Conservation (phyloP, 2,113 vertebrate species). For the Setophaga kirtlandii region DNA sequence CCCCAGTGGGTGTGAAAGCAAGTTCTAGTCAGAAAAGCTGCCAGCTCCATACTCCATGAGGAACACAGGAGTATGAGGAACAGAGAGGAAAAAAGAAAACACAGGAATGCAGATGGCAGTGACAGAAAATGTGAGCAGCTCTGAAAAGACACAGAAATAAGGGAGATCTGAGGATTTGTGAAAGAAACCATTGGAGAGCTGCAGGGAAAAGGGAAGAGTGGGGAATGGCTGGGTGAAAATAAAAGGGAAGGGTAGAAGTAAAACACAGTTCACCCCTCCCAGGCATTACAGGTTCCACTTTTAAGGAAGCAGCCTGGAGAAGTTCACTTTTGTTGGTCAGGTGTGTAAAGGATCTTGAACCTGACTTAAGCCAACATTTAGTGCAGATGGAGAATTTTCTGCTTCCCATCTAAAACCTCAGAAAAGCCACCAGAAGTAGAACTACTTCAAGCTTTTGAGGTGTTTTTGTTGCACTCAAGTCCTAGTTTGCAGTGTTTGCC, state of each 20-base stretch:
- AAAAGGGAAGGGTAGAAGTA: neutral
- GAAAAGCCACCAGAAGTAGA: neutral
- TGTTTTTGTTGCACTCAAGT: no score
- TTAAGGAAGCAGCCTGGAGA: neutral
- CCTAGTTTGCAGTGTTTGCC: neutral
- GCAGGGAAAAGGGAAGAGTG: neutral
- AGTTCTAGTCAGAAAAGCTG: neutral
- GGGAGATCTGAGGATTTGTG: neutral
- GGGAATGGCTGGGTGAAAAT: neutral
- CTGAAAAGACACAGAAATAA: neutral
- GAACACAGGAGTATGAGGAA: neutral
- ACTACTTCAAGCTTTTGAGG: neutral
- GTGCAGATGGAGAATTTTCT: neutral
- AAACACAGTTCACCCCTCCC: neutral
- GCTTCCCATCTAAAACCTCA: neutral
- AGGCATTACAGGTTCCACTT: neutral
- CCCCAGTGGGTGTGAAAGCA: constrained; percentile 1
- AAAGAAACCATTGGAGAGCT: neutral
- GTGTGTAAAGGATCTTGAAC: neutral
- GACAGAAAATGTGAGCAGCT: neutral
- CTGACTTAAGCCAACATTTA: neutral
- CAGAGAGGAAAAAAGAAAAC: neutral
- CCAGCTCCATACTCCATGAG: neutral
- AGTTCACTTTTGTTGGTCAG: neutral
- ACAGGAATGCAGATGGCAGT: neutral